Evolutionary conservation across 1,140 invertebrate genomes (phyloP).

Genomic region (Brachionus calyciflorus): DNA sequence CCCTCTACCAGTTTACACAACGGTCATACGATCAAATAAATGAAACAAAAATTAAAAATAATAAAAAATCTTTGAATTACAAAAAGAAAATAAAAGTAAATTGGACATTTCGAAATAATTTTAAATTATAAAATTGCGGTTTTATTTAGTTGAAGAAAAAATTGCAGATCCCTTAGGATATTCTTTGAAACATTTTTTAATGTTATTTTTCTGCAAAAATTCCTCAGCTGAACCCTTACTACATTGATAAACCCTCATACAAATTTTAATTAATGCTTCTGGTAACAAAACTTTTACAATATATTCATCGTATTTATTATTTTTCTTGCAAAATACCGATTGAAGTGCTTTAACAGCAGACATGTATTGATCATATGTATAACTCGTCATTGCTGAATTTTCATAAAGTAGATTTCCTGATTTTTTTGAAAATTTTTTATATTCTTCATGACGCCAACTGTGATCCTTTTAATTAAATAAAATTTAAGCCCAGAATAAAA

Average conservation of each 20-base stretch:
- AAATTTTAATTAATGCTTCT: slow-evolving; percentile 41
- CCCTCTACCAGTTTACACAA: too few species aligned
- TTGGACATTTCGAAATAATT: too few species aligned
- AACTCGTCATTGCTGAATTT: slow-evolving; percentile 38
- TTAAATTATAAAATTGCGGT: not conserved
- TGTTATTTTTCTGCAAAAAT: slow-evolving; percentile 29
- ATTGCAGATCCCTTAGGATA: slow-evolving; percentile 1
- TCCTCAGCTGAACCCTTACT: slow-evolving; percentile 33
- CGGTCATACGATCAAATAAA: too few species aligned
- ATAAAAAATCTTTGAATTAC: too few species aligned
- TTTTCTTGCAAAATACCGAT: slow-evolving; percentile 41
- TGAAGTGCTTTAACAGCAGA: slow-evolving; percentile 27
- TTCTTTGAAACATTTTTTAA: slow-evolving; percentile 13
- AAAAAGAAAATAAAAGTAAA: too few species aligned
- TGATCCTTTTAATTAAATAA: slow-evolving; percentile 26
- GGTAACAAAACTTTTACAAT: slow-evolving; percentile 38
- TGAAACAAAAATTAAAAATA: too few species aligned
- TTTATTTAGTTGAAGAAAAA: too few species aligned
- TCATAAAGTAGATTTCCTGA: slow-evolving; percentile 18
- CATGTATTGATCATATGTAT: slow-evolving; percentile 41
- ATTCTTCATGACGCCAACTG: slow-evolving; percentile 40
- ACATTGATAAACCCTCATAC: slow-evolving; percentile 39
- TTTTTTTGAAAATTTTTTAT: slow-evolving; percentile 37
- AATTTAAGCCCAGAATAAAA: not conserved
- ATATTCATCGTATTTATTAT: slow-evolving; percentile 45